phyloP scores from a whole-genome alignment of 2,888 invertebrate genomes.

The Spilosoma lubricipeda region DNA sequence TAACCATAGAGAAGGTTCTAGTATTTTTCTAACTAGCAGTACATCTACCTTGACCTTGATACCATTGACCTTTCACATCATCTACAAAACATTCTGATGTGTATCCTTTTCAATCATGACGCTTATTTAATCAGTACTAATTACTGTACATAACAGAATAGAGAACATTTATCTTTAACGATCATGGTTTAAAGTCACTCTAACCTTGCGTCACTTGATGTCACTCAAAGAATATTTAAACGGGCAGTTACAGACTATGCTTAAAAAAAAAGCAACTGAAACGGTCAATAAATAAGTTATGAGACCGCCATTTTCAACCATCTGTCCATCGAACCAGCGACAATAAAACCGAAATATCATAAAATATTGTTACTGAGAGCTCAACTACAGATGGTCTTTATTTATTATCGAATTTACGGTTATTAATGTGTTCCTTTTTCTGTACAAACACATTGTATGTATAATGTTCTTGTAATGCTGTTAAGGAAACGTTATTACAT shows the following conservation, averaged over 20 bases:
- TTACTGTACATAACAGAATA: too few relatives aligned
- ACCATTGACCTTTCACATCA: not conserved
- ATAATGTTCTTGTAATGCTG: not conserved
- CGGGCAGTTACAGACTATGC: constrained; percentile 11
- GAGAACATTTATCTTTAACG: not conserved
- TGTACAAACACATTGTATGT: not conserved
- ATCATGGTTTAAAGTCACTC: not conserved
- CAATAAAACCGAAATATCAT: constrained; percentile 8
- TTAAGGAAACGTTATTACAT: not conserved
- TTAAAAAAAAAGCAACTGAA: constrained; percentile 28
- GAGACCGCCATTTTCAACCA: constrained; percentile 26
- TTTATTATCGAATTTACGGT: not conserved
- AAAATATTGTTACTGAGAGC: not conserved
- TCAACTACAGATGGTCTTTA: not conserved
- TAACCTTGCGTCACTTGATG: not conserved
- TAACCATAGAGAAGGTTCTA: not conserved
- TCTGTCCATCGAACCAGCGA: constrained; percentile 15
- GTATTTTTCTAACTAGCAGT: not conserved
- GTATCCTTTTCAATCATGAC: not conserved
- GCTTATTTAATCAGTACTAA: not conserved
- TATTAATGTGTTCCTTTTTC: not conserved
- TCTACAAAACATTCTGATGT: not conserved
- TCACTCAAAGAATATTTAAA: constrained; percentile 29
- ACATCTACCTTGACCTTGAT: too few relatives aligned
- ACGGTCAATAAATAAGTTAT: constrained; percentile 44